Percentiles rank a stretch among this genome's conserved stretches.
Conservation (phyloP, 1,140 invertebrate species). For the Temnothorax longispinosus region DNA sequence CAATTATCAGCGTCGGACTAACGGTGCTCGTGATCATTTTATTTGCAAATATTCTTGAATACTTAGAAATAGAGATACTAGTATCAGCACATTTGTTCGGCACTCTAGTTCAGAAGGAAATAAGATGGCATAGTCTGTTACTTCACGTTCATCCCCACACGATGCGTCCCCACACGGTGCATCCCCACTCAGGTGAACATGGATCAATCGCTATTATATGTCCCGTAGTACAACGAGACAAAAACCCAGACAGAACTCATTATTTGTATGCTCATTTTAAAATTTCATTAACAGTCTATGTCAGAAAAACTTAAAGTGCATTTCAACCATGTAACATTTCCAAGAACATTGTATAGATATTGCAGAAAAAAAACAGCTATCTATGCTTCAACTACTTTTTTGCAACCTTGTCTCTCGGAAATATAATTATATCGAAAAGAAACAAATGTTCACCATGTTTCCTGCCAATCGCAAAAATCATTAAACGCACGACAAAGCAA, state of each 20-base stretch:
- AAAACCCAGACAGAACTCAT: neutral
- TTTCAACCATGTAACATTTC: neutral
- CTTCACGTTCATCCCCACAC: neutral
- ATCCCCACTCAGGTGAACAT: neutral
- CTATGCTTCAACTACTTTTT: neutral
- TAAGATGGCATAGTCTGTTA: neutral
- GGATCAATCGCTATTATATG: slow-evolving; percentile 27
- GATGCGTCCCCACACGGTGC: neutral
- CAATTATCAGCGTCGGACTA: slow-evolving; percentile 13
- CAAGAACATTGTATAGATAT: neutral
- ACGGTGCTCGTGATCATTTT: neutral
- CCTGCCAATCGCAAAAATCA: neutral
- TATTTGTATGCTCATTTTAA: neutral
- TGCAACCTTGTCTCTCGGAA: neutral
- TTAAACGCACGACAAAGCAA: neutral
- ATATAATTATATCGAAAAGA: neutral
- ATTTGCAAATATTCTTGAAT: neutral
- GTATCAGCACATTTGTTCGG: neutral
- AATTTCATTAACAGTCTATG: neutral
- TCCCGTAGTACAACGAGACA: neutral
- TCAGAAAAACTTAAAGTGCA: neutral
- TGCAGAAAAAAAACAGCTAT: neutral
- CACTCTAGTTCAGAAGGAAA: neutral
- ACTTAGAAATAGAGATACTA: no score
- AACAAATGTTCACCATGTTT: neutral